A percentile compares a stretch with the other conserved stretches of the same genome.
Evolutionary conservation across 2,888 invertebrate genomes (phyloP).

Genomic region (Drosophila robusta): DNA sequence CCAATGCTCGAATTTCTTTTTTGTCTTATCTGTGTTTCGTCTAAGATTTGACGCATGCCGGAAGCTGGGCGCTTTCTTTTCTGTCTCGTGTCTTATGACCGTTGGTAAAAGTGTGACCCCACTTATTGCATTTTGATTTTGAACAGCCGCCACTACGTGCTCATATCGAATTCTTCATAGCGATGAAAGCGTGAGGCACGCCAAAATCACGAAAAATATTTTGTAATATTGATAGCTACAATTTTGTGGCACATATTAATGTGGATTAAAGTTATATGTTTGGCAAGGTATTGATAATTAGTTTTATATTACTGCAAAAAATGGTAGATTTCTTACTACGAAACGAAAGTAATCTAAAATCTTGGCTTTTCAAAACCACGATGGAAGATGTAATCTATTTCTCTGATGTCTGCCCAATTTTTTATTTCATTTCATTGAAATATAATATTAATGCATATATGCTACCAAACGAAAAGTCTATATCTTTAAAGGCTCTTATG

Average conservation of each 20-base stretch:
- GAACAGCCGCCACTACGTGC: slow-evolving; percentile 10
- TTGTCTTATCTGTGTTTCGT: slow-evolving; percentile 24
- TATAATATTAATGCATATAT: no score
- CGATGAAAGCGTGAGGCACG: slow-evolving; percentile 2
- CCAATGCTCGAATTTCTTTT: neutral
- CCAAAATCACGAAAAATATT: neutral
- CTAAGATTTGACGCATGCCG: slow-evolving; percentile 25
- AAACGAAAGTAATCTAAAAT: no score
- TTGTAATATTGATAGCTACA: neutral
- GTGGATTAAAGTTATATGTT: no score
- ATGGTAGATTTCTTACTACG: no score
- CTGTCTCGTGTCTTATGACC: neutral
- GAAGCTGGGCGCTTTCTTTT: slow-evolving; percentile 27
- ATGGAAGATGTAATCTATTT: no score
- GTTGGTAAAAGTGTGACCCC: slow-evolving; percentile 23
- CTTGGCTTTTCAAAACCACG: no score
- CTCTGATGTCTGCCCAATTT: no score
- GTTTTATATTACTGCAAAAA: no score
- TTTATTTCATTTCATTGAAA: no score
- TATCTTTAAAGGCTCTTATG: no score
- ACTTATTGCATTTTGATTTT: slow-evolving; percentile 1
- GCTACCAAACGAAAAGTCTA: no score
- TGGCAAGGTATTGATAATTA: no score
- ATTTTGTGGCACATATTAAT: neutral
- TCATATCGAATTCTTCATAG: slow-evolving; percentile 5